phyloP scores from a whole-genome alignment of 2,888 invertebrate species.

The Colostygia pectinataria region DNA sequence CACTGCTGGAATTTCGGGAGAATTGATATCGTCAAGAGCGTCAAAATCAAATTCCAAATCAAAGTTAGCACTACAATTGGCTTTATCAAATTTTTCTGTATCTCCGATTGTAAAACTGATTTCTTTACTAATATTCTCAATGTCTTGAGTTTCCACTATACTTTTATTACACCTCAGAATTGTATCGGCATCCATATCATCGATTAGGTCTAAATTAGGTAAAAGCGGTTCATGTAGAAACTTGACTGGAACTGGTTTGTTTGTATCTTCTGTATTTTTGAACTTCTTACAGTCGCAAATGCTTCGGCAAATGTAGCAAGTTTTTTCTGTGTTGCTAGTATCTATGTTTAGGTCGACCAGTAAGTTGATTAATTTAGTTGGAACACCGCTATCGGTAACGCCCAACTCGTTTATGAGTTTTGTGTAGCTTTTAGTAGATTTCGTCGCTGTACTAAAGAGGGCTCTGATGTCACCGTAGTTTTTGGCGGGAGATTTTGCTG shows the following conservation, averaged over 20 bases:
- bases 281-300: constrained; percentile 68
- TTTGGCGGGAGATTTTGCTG: constrained; percentile 58
- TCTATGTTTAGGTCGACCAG: constrained; percentile 75
- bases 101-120: constrained; percentile 14
- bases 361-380: constrained; percentile 64
- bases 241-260: constrained; percentile 36
- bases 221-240: constrained; percentile 49
- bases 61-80: constrained; percentile 36
- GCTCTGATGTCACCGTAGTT: constrained; percentile 82
- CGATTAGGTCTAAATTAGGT: constrained; percentile 62
- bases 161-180: constrained; percentile 49
- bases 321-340: constrained; percentile 47
- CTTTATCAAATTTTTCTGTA: constrained; percentile 18
- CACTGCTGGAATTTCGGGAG: constrained; percentile 28
- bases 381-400: constrained; percentile 58
- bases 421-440: constrained; percentile 73
- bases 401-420: constrained; percentile 69
- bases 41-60: constrained; percentile 53
- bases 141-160: constrained; percentile 23
- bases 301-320: constrained; percentile 71
- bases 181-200: constrained; percentile 54
- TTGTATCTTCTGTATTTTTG: constrained; percentile 41
- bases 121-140: constrained; percentile 18
- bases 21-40: constrained; percentile 32
- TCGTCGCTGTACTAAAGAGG: constrained; percentile 75